These are phyloP conservation scores for Rutpela maculata DNA, from an alignment of 2,888 invertebrate genomes.

Conservation along the genomic window DNA sequence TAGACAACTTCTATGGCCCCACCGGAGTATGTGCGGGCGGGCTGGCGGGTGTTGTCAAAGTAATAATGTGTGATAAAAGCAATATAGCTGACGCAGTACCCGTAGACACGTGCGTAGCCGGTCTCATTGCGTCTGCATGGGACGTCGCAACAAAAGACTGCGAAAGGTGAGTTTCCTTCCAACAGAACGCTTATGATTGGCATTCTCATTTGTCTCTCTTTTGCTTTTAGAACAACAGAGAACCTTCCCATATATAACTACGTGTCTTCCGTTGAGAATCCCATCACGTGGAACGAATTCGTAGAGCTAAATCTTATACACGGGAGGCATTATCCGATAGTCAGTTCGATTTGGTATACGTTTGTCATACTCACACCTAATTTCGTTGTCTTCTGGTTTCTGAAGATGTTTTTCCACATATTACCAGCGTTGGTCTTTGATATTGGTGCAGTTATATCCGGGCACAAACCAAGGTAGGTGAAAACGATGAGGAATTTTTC, in stretches of 20 bases:
- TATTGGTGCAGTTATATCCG: constrained; percentile 72
- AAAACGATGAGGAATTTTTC: neutral
- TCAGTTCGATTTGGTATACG: constrained; percentile 76
- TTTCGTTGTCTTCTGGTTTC: constrained; percentile 70
- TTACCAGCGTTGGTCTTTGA: constrained; percentile 80
- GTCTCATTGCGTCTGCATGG: constrained; percentile 79
- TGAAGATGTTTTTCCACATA: constrained; percentile 77
- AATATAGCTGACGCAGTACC: constrained; percentile 80
- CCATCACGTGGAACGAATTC: constrained; percentile 87
- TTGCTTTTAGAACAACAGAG: constrained; percentile 46
- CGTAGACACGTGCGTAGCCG: constrained; percentile 80
- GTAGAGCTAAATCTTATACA: constrained; percentile 74
- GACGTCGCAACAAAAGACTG: constrained; percentile 60
- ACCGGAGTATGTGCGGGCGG: constrained; percentile 76
- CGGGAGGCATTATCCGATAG: constrained; percentile 75
- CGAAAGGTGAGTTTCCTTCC: neutral
- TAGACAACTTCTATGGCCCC: constrained; percentile 82
- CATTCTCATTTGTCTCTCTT: neutral
- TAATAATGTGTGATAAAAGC: constrained; percentile 75
- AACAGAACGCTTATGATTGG: neutral
- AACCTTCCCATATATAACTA: constrained; percentile 85
- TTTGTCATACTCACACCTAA: constrained; percentile 62
- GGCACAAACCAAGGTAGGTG: constrained; percentile 70
- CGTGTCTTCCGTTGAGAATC: constrained; percentile 87
- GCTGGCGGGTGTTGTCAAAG: constrained; percentile 78